A percentile compares a stretch with the other conserved stretches of the same genome.
These are phyloP conservation scores for Thermophis baileyi DNA, from an alignment of 2,113 vertebrate genomes.

Conservation along the genomic window DNA sequence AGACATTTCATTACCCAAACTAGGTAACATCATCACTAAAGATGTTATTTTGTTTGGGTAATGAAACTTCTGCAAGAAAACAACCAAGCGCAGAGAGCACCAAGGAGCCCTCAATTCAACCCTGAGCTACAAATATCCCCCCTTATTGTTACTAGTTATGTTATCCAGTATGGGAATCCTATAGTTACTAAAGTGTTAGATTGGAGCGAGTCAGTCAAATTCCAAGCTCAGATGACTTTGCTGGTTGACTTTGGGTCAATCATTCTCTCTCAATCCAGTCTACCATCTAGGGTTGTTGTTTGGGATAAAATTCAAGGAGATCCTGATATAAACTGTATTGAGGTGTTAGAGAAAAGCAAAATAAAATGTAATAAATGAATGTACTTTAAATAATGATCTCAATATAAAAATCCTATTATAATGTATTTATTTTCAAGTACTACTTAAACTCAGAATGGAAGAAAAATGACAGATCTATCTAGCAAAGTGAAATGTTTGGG, in stretches of 20 bases:
- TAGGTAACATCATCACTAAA: neutral
- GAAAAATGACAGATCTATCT: neutral
- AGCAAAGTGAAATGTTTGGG: neutral
- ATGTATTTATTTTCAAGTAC: neutral
- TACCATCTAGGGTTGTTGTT: neutral
- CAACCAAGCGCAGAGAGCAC: no score
- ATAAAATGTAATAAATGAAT: neutral
- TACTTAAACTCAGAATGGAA: neutral
- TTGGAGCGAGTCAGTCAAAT: neutral
- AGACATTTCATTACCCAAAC: neutral
- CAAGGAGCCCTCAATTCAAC: no score
- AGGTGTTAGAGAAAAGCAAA: neutral
- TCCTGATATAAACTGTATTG: neutral
- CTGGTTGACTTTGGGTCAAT: neutral
- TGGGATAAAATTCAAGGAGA: neutral
- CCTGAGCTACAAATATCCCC: no score
- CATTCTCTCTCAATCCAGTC: neutral
- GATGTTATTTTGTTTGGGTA: neutral
- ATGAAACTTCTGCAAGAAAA: neutral
- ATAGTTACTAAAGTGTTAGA: neutral
- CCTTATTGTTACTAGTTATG: neutral
- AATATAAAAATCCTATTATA: neutral
- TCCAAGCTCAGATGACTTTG: neutral
- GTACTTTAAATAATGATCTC: neutral
- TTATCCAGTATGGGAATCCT: neutral